Evolutionary conservation across 2,888 invertebrate genomes (phyloP).

Genomic region (Torymus aiolomorphi): DNA sequence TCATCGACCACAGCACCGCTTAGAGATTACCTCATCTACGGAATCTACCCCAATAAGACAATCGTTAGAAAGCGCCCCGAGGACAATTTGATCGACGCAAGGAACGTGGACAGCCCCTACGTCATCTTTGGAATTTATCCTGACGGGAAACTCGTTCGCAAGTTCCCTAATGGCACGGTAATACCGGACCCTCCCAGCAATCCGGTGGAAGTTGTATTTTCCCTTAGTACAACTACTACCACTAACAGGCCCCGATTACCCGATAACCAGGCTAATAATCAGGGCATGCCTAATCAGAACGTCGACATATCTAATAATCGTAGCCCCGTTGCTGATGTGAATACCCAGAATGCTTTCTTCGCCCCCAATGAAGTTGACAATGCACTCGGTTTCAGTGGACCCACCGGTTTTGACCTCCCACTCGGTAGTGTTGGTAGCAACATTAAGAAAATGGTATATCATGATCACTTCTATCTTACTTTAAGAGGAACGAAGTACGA

Average conservation of each 20-base stretch:
- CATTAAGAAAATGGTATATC: constrained; percentile 72
- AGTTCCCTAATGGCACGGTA: constrained; percentile 87
- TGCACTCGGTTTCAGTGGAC: constrained; percentile 67
- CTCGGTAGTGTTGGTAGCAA: constrained; percentile 67
- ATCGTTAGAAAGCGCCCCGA: constrained; percentile 86
- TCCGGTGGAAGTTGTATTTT: constrained; percentile 74
- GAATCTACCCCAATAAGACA: constrained; percentile 87
- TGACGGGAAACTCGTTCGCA: constrained; percentile 87
- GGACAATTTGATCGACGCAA: constrained; percentile 81
- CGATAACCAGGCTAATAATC: constrained; percentile 68
- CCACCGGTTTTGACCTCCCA: constrained; percentile 66
- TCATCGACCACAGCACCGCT: constrained; percentile 75
- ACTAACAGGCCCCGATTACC: constrained; percentile 71
- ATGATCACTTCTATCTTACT: constrained; percentile 62
- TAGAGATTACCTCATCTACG: constrained; percentile 85
- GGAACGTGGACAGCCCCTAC: constrained; percentile 84
- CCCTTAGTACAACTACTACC: constrained; percentile 72
- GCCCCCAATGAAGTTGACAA: constrained; percentile 70
- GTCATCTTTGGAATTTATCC: constrained; percentile 86
- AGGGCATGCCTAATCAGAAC: constrained; percentile 67
- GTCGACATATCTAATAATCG: constrained; percentile 66
- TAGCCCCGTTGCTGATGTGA: constrained; percentile 65
- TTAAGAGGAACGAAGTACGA: constrained; percentile 50
- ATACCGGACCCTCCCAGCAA: constrained; percentile 80
- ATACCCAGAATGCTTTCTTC: constrained; percentile 66